Conservation (phyloP, 2,888 invertebrate species). For the Omphaloscelis lunosa region DNA sequence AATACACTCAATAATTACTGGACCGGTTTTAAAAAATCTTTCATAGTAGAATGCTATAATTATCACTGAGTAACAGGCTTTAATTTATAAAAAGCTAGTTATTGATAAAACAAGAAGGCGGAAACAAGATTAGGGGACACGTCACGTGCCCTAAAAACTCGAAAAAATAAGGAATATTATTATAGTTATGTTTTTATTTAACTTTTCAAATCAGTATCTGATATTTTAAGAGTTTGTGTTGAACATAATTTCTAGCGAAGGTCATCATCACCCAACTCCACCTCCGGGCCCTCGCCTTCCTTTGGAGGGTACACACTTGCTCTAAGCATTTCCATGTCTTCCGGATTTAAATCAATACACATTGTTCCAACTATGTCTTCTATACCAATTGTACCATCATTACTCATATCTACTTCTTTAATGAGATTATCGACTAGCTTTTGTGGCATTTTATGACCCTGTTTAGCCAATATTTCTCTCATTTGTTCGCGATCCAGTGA, state of each 20-base stretch:
- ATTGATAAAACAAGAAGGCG: too few relatives aligned
- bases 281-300: constrained; percentile 42
- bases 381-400: constrained; percentile 85
- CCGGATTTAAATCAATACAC: constrained; percentile 84
- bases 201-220: background rate
- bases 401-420: constrained; percentile 85
- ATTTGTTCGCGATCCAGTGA: constrained; percentile 80
- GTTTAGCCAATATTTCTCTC: constrained; percentile 78
- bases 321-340: constrained; percentile 81
- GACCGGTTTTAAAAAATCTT: too few relatives aligned
- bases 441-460: constrained; percentile 81
- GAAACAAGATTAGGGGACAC: too few relatives aligned
- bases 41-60: too few relatives aligned
- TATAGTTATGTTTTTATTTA: constrained; percentile 20
- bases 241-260: background rate
- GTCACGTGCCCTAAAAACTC: background rate
- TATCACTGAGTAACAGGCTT: too few relatives aligned
- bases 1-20: too few relatives aligned
- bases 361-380: constrained; percentile 87
- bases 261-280: background rate
- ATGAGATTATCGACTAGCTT: constrained; percentile 81
- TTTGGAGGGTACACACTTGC: constrained; percentile 72
- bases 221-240: constrained; percentile 7
- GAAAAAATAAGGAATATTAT: background rate
- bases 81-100: too few relatives aligned